Base-by-base conservation (phyloP, 2,797 vertebrate species). In the Amniataba percoides region DNA sequence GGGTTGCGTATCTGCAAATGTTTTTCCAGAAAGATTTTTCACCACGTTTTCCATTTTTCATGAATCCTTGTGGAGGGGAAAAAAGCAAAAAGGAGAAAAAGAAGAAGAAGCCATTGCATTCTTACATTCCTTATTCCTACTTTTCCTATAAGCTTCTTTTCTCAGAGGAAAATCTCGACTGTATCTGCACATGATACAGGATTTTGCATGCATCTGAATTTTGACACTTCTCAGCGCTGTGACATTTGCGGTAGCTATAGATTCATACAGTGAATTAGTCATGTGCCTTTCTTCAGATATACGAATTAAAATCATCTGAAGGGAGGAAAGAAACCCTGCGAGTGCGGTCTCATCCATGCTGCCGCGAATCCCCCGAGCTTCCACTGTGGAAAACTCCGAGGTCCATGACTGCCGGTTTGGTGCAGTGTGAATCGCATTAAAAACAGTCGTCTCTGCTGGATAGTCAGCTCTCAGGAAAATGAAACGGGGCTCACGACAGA, bases 401-500 rank as follows among this genome's bases (percentile, higher is more conserved):
- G 83, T 79, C 72, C 80, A 66, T 21, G 69, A 59, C 86, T 78
- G 75, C 74, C 68, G 74, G 51, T 81, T 78, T 74, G 51, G 40
- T 88, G 77, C 77, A 78, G 70, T 72, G 84, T 74, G 87, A 90
- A 82, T 78, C 63, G 59, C 73, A 89, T 88, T 87, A 80, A 89
- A 83, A 87, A 66, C 52, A 63, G 61, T 74, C 10, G 52, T 74
- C 71, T 78, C 67, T 76, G 67, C 60, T 88, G 78, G 77, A 88
- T 78, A 82, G 70, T 79, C 81, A 52, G 73, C 68, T 77, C 59
- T 87, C 69, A 31, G 62, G 55, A 78, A 90, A 87, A 82, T 57
- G 71, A 70, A 82, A 74, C 7, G 2, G 46, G 31, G 55, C 61
- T 80, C 7, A 11, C 39, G 34, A 62, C 40, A 51, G 21, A 76